These are phyloP conservation scores for Nettapus auritus DNA, from an alignment of 2,113 vertebrate genomes.

Conservation along the genomic window DNA sequence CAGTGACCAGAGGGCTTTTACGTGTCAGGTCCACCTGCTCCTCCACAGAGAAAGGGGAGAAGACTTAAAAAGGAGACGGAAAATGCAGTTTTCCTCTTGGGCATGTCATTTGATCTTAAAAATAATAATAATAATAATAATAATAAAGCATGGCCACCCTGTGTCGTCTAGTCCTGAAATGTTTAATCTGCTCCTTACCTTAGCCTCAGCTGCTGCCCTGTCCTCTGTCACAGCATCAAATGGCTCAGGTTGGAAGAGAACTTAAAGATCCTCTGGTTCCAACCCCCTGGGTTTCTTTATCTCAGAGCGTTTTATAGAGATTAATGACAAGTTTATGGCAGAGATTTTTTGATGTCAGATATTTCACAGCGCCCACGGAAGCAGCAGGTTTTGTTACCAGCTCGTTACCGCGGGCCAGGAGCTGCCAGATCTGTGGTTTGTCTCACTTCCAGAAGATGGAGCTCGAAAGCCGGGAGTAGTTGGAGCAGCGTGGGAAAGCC, in stretches of 20 bases:
- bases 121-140: no score
- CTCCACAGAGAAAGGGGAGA: not conserved
- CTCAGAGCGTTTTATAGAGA: not conserved
- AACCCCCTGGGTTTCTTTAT: no score
- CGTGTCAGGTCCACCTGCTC: not conserved
- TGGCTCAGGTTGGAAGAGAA: no score
- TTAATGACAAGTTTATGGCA: not conserved
- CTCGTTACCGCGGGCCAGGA: not conserved
- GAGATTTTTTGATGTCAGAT: not conserved
- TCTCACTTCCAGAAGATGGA: constrained; percentile 70
- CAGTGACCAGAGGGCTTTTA: not conserved
- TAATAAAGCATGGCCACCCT: not conserved
- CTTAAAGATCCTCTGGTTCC: no score
- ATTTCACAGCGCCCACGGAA: not conserved
- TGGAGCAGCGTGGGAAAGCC: not conserved
- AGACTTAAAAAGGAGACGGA: fast-evolving
- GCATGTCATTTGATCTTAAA: not conserved
- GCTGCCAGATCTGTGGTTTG: not conserved
- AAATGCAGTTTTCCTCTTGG: not conserved
- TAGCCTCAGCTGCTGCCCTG: not conserved
- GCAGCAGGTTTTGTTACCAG: not conserved
- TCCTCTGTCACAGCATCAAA: not conserved
- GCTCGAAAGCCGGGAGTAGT: constrained; percentile 48
- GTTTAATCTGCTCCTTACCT: not conserved
- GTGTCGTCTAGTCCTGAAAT: not conserved